Evolutionary conservation across 2,888 invertebrate species (phyloP), one percentile per base, ranked within the genome.

Genomic region (Pseudolycoriella hygida): DNA sequence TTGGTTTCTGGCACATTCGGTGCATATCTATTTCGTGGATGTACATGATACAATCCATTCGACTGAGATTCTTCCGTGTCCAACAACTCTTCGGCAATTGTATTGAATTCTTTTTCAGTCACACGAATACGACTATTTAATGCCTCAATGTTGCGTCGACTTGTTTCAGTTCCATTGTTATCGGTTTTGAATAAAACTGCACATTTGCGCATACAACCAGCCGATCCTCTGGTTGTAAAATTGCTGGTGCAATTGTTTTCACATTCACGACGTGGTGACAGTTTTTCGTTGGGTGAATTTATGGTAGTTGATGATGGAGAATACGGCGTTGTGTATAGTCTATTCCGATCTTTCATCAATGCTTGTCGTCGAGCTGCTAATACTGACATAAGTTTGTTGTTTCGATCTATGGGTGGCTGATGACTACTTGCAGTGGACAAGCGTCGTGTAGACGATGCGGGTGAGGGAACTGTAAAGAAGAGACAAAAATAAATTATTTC

Each of bases 351-450:
- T 12, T 66, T 67, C 43, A 76, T 67, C 42, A 76, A 61, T 45
- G 76, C 76, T 37, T 72, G 68, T 43, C 80, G 66, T 20, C 78
- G 63, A 0, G 76, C 74, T 0, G 75, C 75, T 49, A 78, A 63
- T 41, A 77, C 59, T 8, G 72, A 70, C 58, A 72, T 66, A 46
- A 76, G 61, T 25, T 72, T 73, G 39, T 71, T 70, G 52, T 76
- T 72, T 30, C 76, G 57, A 46, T 60, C 59, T 4, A 8, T 8
- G 45, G 59, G 64, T 4, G 72, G 70, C 19, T 14, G 10, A 17
- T 14, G 10, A 39, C 17, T 6, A 11, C 17, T 12, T 4, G 34
- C 5, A 5, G 34, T 14, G 4, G 34, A 34, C 15, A 34, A 34
- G 4, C 34, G 34, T 5, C 34, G 34, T 34, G 34, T 4, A 14